A percentile compares a stretch with the other conserved stretches of the same genome.
phyloP scores from a whole-genome alignment of 2,797 vertebrate species.

The Rhinophrynus dorsalis region DNA sequence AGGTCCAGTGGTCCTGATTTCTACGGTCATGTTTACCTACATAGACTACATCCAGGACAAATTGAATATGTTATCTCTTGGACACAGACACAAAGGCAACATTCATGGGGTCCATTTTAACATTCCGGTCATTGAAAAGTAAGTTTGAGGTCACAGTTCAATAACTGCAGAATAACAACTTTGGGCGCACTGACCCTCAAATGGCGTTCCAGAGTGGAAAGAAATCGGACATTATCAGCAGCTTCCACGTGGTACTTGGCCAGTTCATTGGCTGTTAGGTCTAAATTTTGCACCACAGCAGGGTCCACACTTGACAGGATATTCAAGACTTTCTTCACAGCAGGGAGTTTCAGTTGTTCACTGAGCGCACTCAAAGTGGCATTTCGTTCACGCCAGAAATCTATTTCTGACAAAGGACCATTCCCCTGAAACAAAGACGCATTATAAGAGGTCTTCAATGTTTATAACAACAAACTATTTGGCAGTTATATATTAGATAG shows the following conservation, averaged over 20 bases:
- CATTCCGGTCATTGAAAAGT: too few species aligned
- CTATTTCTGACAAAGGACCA: constrained; percentile 82
- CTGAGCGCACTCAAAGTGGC: constrained; percentile 73
- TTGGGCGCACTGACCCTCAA: constrained; percentile 81
- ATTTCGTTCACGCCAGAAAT: constrained; percentile 82
- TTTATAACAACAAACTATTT: too few species aligned
- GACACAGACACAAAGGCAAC: too few species aligned
- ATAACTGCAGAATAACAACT: too few species aligned
- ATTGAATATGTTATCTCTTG: too few species aligned
- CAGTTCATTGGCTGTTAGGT: constrained; percentile 71
- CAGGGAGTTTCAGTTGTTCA: constrained; percentile 78
- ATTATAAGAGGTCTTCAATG: too few species aligned
- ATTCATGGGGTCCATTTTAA: too few species aligned
- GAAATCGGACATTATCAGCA: constrained; percentile 79
- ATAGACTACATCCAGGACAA: too few species aligned
- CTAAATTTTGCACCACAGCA: constrained; percentile 66
- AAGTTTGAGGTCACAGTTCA: too few species aligned
- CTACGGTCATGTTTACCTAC: too few species aligned
- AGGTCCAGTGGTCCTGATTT: too few species aligned
- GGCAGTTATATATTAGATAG: too few species aligned
- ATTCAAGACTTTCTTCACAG: constrained; percentile 76
- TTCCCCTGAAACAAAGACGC: constrained; percentile 63
- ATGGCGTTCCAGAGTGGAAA: constrained; percentile 80
- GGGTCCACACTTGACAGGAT: constrained; percentile 72
- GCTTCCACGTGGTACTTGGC: constrained; percentile 76